Evolutionary conservation across 1,140 invertebrate species (phyloP).

Genomic region (Lasioglossum albipes): DNA sequence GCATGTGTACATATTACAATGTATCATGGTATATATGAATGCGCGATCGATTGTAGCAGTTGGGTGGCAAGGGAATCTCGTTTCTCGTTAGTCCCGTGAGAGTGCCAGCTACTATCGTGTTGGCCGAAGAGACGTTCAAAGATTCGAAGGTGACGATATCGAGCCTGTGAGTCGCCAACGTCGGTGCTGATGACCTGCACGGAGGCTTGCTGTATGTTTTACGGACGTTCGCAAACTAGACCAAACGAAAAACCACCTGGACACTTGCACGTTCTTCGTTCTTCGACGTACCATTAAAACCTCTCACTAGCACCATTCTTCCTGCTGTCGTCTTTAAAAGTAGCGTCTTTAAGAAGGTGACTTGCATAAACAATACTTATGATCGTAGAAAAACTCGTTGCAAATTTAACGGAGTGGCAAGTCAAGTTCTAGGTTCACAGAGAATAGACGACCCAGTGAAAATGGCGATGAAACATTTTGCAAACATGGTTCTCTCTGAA

Average conservation of each 20-base stretch:
- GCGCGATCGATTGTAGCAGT: slow-evolving; percentile 51
- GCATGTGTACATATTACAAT: not conserved
- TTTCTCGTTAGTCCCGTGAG: slow-evolving; percentile 69
- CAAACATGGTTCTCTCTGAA: too few species aligned
- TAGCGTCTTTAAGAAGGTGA: too few species aligned
- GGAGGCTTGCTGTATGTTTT: slow-evolving; percentile 20
- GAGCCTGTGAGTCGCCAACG: slow-evolving; percentile 44
- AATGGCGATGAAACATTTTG: too few species aligned
- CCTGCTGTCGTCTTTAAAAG: too few species aligned
- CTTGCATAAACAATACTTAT: too few species aligned
- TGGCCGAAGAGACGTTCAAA: slow-evolving; percentile 48
- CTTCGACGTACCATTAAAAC: too few species aligned
- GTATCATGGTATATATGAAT: not conserved
- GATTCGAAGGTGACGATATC: slow-evolving; percentile 69
- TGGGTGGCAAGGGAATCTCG: slow-evolving; percentile 71
- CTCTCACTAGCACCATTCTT: too few species aligned
- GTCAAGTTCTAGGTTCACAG: too few species aligned
- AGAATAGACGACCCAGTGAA: too few species aligned
- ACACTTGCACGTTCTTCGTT: too few species aligned
- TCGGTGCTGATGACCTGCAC: slow-evolving; percentile 41
- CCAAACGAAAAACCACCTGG: not conserved
- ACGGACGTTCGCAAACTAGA: slow-evolving; percentile 12
- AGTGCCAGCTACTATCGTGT: slow-evolving; percentile 46
- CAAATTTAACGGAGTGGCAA: too few species aligned
- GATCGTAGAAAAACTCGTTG: too few species aligned